Conservation (phyloP, 2,113 vertebrate species). For the Podarcis raffonei region DNA sequence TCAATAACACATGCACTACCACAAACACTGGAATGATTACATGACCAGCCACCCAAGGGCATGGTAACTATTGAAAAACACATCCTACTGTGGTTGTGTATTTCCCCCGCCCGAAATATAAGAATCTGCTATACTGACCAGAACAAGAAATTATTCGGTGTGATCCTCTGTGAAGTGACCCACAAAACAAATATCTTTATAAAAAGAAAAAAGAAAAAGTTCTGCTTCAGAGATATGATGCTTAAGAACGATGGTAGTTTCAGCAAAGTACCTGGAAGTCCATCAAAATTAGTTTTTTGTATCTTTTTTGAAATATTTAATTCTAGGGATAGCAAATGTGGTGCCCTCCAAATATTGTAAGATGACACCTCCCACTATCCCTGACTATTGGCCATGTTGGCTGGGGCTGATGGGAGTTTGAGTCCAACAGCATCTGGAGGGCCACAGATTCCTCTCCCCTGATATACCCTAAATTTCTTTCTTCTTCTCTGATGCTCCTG, state of each 20-base stretch:
- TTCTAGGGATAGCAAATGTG: no score
- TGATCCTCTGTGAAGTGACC: background rate
- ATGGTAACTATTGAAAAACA: background rate
- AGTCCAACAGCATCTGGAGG: no score
- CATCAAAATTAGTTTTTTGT: conserved; percentile 35
- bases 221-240: background rate
- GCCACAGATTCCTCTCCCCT: no score
- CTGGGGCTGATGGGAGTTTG: no score
- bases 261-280: background rate
- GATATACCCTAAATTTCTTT: background rate
- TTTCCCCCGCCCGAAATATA: background rate
- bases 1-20: conserved; percentile 8
- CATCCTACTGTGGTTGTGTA: background rate
- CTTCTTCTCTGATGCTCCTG: background rate
- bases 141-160: conserved; percentile 27
- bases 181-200: background rate
- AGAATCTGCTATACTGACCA: conserved; percentile 25
- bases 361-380: no score
- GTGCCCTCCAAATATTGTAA: no score
- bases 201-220: background rate
- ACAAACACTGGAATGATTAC: background rate
- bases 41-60: background rate
- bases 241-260: conserved; percentile 42
- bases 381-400: no score
- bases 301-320: background rate